phyloP scores from a whole-genome alignment of 2,113 vertebrate genomes.

The Notothenia rossii region DNA sequence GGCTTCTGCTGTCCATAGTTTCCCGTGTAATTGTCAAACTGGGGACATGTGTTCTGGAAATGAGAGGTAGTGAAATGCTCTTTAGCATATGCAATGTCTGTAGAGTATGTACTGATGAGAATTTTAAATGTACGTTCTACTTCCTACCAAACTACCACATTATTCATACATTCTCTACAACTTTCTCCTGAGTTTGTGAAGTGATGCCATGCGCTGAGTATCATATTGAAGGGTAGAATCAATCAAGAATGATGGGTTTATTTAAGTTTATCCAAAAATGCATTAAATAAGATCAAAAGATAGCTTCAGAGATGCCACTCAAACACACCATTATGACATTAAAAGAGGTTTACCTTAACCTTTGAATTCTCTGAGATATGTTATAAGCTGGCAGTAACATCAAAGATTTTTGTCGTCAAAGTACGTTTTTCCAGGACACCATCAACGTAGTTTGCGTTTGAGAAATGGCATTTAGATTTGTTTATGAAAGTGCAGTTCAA shows the following conservation, averaged over 20 bases:
- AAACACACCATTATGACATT: neutral
- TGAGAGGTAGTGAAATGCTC: neutral
- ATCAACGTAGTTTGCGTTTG: neutral
- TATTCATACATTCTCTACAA: neutral
- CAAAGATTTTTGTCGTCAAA: too few species aligned
- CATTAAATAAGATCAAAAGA: neutral
- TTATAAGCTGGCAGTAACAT: too few species aligned
- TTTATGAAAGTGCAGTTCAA: neutral
- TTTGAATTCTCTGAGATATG: too few species aligned
- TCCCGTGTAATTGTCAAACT: neutral
- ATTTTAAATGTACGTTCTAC: neutral
- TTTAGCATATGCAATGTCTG: neutral
- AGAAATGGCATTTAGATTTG: neutral
- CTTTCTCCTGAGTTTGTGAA: neutral
- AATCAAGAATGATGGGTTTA: neutral
- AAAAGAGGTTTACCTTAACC: neutral
- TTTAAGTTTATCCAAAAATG: neutral
- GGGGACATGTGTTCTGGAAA: slow-evolving; percentile 11
- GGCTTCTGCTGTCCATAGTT: neutral
- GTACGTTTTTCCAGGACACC: neutral
- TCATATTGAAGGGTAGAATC: neutral
- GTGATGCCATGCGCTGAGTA: neutral
- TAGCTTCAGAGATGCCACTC: neutral
- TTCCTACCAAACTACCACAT: neutral
- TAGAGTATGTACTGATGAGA: neutral